Base-by-base conservation (phyloP, 1,140 invertebrate species). In the Lordiphosa collinella region DNA sequence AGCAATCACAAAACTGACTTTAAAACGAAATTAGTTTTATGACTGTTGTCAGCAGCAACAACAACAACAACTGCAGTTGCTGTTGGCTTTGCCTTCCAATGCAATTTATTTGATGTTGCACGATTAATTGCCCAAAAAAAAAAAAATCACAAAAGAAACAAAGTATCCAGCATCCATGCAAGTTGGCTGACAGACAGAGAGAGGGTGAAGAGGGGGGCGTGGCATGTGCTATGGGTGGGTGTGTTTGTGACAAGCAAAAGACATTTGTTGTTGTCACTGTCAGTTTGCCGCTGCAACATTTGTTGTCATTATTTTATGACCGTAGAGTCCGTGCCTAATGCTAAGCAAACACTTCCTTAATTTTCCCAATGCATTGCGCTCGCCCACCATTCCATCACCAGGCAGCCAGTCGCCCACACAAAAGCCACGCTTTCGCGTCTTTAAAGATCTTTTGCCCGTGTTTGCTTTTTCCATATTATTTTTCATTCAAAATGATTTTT, bases 61-160 rank as follows among this genome's bases (percentile, higher is more conserved):
- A 31, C 57, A 60, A n/a, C n/a, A n/a, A n/a, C n/a, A n/a, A n/a
- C n/a, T n/a, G n/a, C n/a, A n/a, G n/a, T n/a, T n/a, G n/a, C 29
- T 18, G 13, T 34, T n/a, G n/a, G n/a, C n/a, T n/a, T n/a, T 69
- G 75, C 65, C 51, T 50, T 71, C 75, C 55, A 78, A 68, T 78
- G 74, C 74, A 80, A 80, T 80, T 80, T 80, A 80, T 82, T 80
- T 71, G 56, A 82, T 80, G 76, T 80, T 82, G 70, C 76, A 60
- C 66, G 82, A 80, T 80, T 80, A 80, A 80, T 80, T 80, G 70
- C 61, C 67, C 43, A n/a, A n/a, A n/a, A n/a, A n/a, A 67, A 75
- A 75, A 53, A 53, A 52, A 67, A 62, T 47, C 32, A 29, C 34
- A 68, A 59, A 68, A 64, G 56, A 57, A 57, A 38, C 9, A 3